These are phyloP conservation scores for Eueremaeus valkanovi DNA, from an alignment of 2,888 invertebrate species.

Conservation along the genomic window DNA sequence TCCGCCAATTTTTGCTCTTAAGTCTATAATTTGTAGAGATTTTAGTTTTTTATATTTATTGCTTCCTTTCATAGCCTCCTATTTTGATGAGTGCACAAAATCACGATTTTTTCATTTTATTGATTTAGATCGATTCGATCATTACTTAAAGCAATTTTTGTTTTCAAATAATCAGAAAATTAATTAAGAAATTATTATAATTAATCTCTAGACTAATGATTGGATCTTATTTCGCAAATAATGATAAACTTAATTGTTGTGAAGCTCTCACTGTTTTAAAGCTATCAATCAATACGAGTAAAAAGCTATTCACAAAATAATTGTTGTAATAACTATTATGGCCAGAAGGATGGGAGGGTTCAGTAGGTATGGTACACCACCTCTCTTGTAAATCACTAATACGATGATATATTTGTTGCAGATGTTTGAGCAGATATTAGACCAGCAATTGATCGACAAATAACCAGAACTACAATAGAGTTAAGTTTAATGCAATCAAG, in stretches of 20 bases:
- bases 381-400: neutral
- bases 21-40: neutral
- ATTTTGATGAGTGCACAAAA: neutral
- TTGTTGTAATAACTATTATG: conserved; percentile 4
- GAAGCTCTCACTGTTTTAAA: neutral
- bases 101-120: neutral
- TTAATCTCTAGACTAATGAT: neutral
- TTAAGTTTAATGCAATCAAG: too few relatives aligned
- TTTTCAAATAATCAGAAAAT: neutral
- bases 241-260: neutral
- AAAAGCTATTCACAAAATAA: neutral
- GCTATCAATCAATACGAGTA: neutral
- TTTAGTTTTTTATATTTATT: neutral
- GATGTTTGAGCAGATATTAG: too few relatives aligned
- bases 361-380: neutral
- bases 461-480: too few relatives aligned
- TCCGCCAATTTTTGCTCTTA: neutral
- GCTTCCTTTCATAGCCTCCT: neutral
- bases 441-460: too few relatives aligned
- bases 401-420: too few relatives aligned
- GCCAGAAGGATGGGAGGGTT: neutral
- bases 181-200: neutral
- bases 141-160: neutral
- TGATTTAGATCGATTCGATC: neutral
- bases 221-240: neutral